Evolutionary conservation across 1,140 invertebrate genomes (phyloP), one percentile per base, ranked within the genome.

Genomic region (Aphelinus atriplicis): DNA sequence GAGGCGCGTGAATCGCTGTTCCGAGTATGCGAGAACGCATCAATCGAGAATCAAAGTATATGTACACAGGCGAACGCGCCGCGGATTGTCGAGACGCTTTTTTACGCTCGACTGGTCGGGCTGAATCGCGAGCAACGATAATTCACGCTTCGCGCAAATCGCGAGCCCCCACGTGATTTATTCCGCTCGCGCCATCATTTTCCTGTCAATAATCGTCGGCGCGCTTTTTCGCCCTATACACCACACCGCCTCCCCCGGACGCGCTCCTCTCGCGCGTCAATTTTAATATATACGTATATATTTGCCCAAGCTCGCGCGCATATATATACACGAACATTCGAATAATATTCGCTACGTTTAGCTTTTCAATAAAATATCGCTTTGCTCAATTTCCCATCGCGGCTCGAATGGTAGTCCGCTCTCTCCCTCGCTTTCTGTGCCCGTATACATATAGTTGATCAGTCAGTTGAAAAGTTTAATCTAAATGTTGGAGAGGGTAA

Each of bases 121-220:
- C 9, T 55, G 5, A 69, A 57, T 73, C 45, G 71, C 7, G 7
- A 7, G 7, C 43, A 45, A 51, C 50, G 42, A 75, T 70, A 75
- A 75, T 75, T 70, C 50, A 75, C 55, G 47, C 62, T 70, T 43
- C 51, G 53, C 47, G 67, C 50, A 70, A 65, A 75, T 65, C 48
- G 42, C 26, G 26, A 66, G 51, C 26, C 46, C 26, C 50, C 47
- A 43, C 53, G 46, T 76, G 69, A 76, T 71, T 76, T 68, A 76
- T 72, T 76, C 62, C 50, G 65, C 70, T 76, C 51, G 51, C 51
- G n/a, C 3, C 64, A 64, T 72, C 70, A 76, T 72, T 75, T 75
- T 66, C 53, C 55, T 62, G 69, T 76, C 67, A 70, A 70, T 70
- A 75, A 75, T 75, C 61, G 10, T 55, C 53, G 67, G 2, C 7